These are phyloP conservation scores for Lagopus muta DNA, from an alignment of 2,113 vertebrate species.

Conservation along the genomic window DNA sequence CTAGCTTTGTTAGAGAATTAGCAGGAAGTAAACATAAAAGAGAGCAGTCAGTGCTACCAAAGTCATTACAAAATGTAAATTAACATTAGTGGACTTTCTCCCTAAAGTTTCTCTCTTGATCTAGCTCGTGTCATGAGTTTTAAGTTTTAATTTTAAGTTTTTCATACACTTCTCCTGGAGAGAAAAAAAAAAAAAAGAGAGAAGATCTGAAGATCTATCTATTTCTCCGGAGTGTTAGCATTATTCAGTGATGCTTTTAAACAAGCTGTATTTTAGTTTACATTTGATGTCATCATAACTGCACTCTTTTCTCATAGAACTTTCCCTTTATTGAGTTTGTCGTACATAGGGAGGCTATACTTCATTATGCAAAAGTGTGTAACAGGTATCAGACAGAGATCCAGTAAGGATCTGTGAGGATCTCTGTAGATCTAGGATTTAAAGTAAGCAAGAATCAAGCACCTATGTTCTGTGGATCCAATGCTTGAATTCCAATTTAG, in stretches of 20 bases:
- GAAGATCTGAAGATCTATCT: neutral
- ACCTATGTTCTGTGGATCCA: neutral
- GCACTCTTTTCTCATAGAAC: neutral
- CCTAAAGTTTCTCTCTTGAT: neutral
- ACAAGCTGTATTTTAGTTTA: neutral
- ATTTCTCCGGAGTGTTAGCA: neutral
- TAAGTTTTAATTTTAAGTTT: neutral
- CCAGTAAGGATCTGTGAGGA: neutral
- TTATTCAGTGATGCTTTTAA: neutral
- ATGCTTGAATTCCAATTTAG: neutral
- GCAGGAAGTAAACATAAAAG: conserved; percentile 14
- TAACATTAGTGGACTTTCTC: conserved; percentile 7
- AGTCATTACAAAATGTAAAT: conserved; percentile 22
- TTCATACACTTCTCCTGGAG: neutral
- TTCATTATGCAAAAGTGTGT: neutral
- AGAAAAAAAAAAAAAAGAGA: fast-evolving
- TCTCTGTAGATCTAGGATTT: too few species aligned
- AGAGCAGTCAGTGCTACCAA: conserved; percentile 7
- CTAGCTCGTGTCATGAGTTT: neutral
- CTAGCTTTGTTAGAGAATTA: neutral
- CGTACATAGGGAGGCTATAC: neutral
- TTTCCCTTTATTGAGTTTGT: neutral
- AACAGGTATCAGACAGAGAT: neutral
- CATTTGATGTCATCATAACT: neutral
- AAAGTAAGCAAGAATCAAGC: neutral